Evolutionary conservation across 92 coral and sea anemone species (phyloP).

Genomic region (Palythoa caribaeorum): DNA sequence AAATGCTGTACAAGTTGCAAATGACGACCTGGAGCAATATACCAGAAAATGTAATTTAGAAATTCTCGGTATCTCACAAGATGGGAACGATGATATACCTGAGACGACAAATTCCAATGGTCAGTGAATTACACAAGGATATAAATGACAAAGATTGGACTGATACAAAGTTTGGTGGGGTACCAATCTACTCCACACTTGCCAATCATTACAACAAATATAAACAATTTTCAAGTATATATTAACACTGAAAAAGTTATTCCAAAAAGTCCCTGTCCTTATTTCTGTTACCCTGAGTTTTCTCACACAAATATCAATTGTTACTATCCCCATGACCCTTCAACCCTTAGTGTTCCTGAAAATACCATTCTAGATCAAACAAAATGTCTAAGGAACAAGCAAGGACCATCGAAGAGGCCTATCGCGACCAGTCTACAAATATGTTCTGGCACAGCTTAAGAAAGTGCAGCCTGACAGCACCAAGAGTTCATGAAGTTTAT

Average conservation of each 20-base stretch:
- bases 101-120: no score
- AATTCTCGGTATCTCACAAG: no score
- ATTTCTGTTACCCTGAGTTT: slow-evolving; percentile 54
- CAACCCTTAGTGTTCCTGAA: slow-evolving; percentile 48
- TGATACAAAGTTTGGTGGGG: slow-evolving; percentile 56
- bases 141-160: no score
- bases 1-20: no score
- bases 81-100: no score
- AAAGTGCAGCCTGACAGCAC: slow-evolving; percentile 61
- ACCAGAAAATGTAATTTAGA: no score
- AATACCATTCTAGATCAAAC: slow-evolving; percentile 29
- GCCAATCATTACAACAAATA: slow-evolving; percentile 67
- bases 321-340: slow-evolving; percentile 49
- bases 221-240: no score
- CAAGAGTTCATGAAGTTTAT: slow-evolving; percentile 57
- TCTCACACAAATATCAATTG: slow-evolving; percentile 52
- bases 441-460: slow-evolving; percentile 48
- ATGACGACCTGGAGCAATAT: no score
- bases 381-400: slow-evolving; percentile 56
- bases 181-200: background rate
- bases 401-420: slow-evolving; percentile 55
- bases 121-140: no score
- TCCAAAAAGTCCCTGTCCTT: slow-evolving; percentile 15
- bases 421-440: slow-evolving; percentile 54
- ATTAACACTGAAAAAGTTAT: background rate